A percentile compares a stretch with the other conserved stretches of the same genome.
Evolutionary conservation across 2,797 vertebrate species (phyloP).

Genomic region (Simalia tracyae): DNA sequence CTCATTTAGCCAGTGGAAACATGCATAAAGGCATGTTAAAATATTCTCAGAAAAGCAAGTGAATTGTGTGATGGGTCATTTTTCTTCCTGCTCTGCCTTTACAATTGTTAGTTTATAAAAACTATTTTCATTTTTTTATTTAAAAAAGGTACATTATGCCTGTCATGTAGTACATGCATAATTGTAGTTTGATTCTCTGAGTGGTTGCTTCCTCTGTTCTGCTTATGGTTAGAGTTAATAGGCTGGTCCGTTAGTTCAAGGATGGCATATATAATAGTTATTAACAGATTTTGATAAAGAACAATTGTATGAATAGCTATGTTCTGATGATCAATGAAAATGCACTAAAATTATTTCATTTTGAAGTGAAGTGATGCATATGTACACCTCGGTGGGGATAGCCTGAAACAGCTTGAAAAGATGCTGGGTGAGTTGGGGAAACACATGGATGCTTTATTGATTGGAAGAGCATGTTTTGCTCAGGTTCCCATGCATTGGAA

Average conservation of each 20-base stretch:
- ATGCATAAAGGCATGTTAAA: neutral
- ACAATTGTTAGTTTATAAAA: neutral
- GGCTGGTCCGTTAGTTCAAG: slow-evolving; percentile 91
- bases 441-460: neutral
- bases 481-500: neutral
- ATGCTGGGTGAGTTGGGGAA: too few relatives aligned
- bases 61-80: neutral
- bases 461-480: neutral
- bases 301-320: slow-evolving; percentile 59
- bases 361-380: neutral
- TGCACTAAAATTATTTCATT: slow-evolving; percentile 49
- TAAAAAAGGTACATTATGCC: neutral
- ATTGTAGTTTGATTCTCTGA: slow-evolving; percentile 11
- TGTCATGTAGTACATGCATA: slow-evolving; percentile 11
- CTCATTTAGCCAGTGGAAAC: neutral
- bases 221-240: slow-evolving; percentile 83
- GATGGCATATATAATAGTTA: slow-evolving; percentile 86
- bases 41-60: rapidly evolving
- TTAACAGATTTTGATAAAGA: slow-evolving; percentile 70
- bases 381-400: too few relatives aligned
- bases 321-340: slow-evolving; percentile 65
- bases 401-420: too few relatives aligned
- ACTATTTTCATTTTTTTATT: neutral
- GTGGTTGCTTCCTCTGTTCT: slow-evolving; percentile 67
- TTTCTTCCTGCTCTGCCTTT: neutral